Base-by-base conservation (phyloP, 2,888 invertebrate species). In the Automeris io region DNA sequence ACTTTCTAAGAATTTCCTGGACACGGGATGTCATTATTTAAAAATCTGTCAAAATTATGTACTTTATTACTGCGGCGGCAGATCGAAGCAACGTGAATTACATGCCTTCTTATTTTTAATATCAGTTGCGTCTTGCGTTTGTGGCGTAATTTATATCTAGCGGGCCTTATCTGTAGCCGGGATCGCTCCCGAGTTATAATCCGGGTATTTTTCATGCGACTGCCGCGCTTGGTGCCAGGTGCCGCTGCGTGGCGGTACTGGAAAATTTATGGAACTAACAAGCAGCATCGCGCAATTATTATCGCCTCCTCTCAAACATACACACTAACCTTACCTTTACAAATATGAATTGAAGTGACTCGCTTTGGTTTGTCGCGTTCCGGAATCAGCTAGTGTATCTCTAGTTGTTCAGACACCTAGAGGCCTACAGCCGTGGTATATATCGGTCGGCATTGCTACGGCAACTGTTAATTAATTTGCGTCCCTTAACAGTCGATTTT, bases 111-210 rank as follows among this genome's bases (percentile, higher is more conserved):
- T 9, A 9, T 85, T 83, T 86, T 85, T 82, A 82, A 83, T 85
- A 82, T 85, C 74, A 83, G 83, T 75, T 69, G 80, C 74, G 72
- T 73, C 76, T 77, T 77, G 71, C 78, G 75, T 79, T 78, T 79
- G 80, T 80, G 57, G 51, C 67, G 79, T 86, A 83, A 86, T 85
- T 86, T 86, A 86, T 86, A 75, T 77, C 73, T 70, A 72, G 68
- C 58, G 57, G 7, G 61, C 54, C 68, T 81, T 86, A 86, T 86
- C 86, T 75, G 62, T 59, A 42, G 64, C 60, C 62, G 53, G 61
- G 79, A 86, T 86, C 86, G 83, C 76, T 75, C 79, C 79, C 67
- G 68, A 64, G 77, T 69, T 77, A 79, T 85, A 86, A 86, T 85
- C 86, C 81, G 74, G 71, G 71, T 80, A 86, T 86, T 86, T 86